These are phyloP conservation scores for Cephalopterus ornatus DNA, from an alignment of 2,113 vertebrate genomes.

Conservation along the genomic window DNA sequence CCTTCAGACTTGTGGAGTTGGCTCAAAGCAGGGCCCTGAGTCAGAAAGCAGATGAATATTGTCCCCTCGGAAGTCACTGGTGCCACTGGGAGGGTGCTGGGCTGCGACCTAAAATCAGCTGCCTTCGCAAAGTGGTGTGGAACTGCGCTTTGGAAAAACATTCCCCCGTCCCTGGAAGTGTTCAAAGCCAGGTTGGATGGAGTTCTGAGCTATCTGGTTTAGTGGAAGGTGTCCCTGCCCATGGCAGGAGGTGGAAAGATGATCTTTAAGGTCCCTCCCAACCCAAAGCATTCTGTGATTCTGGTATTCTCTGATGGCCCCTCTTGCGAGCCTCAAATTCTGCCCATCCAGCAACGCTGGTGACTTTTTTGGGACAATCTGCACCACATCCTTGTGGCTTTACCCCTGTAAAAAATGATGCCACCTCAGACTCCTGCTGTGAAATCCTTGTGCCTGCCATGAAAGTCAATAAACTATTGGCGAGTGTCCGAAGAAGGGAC, in stretches of 20 bases:
- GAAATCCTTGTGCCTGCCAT: background rate
- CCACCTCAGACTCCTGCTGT: background rate
- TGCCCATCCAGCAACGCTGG: accelerated
- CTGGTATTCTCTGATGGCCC: background rate
- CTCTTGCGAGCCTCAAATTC: background rate
- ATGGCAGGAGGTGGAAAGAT: too few relatives aligned
- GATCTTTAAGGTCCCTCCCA: background rate
- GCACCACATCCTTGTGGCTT: background rate
- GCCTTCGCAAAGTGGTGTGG: background rate
- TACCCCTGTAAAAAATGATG: too few relatives aligned
- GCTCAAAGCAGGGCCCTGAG: background rate
- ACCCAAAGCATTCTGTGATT: background rate
- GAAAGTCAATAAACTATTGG: too few relatives aligned
- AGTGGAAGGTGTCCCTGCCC: background rate
- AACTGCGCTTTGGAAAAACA: background rate
- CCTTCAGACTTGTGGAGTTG: background rate
- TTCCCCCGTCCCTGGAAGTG: background rate
- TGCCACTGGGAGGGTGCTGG: background rate
- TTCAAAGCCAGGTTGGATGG: background rate
- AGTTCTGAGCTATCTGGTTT: background rate
- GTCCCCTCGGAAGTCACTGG: background rate
- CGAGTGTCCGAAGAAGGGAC: too few relatives aligned
- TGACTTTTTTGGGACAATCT: background rate
- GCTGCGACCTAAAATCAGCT: background rate
- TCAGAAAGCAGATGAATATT: background rate